Conservation (phyloP, 2,113 vertebrate genomes). For the Oceanodroma tethys region DNA sequence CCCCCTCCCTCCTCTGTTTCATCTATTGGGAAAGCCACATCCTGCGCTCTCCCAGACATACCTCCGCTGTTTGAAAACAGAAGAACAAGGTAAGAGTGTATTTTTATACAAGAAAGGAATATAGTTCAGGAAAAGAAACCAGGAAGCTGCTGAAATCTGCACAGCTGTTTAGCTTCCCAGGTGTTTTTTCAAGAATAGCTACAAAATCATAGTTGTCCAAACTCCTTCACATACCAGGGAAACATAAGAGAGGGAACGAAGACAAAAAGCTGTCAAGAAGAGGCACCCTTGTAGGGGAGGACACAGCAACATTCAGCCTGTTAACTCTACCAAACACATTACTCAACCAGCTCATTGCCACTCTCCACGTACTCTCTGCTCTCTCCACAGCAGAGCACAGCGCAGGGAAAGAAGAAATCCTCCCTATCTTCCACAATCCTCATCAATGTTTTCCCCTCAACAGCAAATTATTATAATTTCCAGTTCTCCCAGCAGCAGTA, state of each 20-base stretch:
- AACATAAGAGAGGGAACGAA: background rate
- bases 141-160: background rate
- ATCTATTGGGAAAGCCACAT: background rate
- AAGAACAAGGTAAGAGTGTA: background rate
- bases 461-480: background rate
- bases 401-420: background rate
- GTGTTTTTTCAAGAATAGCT: background rate
- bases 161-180: background rate
- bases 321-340: background rate
- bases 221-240: background rate
- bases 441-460: background rate
- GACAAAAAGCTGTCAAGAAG: background rate
- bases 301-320: background rate
- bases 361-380: too few relatives aligned
- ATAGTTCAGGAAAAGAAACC: background rate
- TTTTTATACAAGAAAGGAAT: background rate
- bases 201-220: background rate
- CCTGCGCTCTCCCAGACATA: background rate
- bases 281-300: background rate
- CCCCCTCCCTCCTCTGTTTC: too few relatives aligned
- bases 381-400: background rate
- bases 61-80: background rate
- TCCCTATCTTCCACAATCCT: background rate
- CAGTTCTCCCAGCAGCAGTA: background rate
- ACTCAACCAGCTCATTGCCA: background rate